phyloP scores from a whole-genome alignment of 92 coral and sea anemone species.

The Umimayanthus kanabou region DNA sequence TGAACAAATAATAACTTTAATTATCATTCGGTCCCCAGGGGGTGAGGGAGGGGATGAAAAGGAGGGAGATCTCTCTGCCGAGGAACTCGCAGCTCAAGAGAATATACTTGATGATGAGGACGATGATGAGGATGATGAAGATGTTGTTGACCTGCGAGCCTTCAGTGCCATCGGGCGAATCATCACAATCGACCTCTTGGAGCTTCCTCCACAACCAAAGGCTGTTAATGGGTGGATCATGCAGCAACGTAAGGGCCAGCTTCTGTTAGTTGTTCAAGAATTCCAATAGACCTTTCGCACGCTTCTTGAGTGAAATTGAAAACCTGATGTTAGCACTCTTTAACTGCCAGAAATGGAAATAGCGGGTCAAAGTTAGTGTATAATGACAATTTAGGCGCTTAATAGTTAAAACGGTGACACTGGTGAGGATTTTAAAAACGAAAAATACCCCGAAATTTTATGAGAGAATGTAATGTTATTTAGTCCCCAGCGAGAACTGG shows the following conservation, averaged over 20 bases:
- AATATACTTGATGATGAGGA: slow-evolving; percentile 61
- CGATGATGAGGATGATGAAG: slow-evolving; percentile 96
- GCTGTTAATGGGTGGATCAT: slow-evolving; percentile 83
- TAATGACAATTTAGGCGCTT: too few species aligned
- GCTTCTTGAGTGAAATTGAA: too few species aligned
- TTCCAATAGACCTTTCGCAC: background rate
- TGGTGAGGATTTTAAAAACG: too few species aligned
- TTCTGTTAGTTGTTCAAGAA: background rate
- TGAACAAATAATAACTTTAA: background rate
- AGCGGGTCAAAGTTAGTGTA: too few species aligned
- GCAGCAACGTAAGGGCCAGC: slow-evolving; percentile 73
- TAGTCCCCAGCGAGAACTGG: too few species aligned
- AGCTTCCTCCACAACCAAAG: slow-evolving; percentile 95
- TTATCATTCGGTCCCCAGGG: slow-evolving; percentile 9
- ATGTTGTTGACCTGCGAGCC: slow-evolving; percentile 92
- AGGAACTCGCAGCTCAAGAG: slow-evolving; percentile 51
- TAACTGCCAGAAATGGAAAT: too few species aligned
- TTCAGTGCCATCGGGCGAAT: slow-evolving; percentile 82
- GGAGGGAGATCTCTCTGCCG: slow-evolving; percentile 52
- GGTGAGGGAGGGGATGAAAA: slow-evolving; percentile 33
- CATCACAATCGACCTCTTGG: slow-evolving; percentile 77
- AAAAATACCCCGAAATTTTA: too few species aligned
- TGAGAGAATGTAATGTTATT: too few species aligned
- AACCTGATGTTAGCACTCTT: too few species aligned
- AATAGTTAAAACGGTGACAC: too few species aligned